Base-by-base conservation (phyloP, 2,888 invertebrate species). In the Trypoxylon attenuatum region DNA sequence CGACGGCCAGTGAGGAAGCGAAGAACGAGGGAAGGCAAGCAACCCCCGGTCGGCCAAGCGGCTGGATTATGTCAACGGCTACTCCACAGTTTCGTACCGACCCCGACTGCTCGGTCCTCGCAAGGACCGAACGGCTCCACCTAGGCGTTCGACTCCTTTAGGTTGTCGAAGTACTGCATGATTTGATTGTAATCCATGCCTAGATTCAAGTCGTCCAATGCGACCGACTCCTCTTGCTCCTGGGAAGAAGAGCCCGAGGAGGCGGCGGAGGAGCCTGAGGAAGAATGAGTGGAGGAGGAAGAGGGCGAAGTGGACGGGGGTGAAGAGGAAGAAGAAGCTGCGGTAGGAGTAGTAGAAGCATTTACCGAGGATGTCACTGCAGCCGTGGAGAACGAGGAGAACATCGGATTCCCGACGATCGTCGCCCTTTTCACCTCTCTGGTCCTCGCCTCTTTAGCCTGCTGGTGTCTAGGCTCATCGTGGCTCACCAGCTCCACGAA, bases 121-220 rank as follows among this genome's bases (percentile, higher is more conserved):
- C 92, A 92, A 91, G 93, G 93, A 92, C 92, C 92, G 91, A 93
- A 92, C 74, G 71, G 70, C 74, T 90, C 52, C 52, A 93, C 93
- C 94, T 94, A 94, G 93, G 94, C 94, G 90, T 94, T 94, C 89
- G 94, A 94, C 89, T 94, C 94, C 93, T 98, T 98, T 86, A 98
- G 91, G 91, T 96, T 97, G 90, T 97, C 96, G 90, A 98, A 98
- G 89, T 98, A 97, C 87, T 97, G 95, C 95, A 97, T 96, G 88
- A 98, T 95, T 90, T 97, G 96, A 87, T 97, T 96, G 89, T 98
- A 98, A 89, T 97, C 96, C 96, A 98, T 96, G 85, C 95, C 95
- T 65, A 91, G 87, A 80, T 91, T 91, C 72, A 96, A 90, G 87
- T 95, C 94, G 87, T 95, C 95, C 77, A 95, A 89, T 49, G 91